Base-by-base conservation (phyloP, 1,140 invertebrate species). In the Neodiprion fabricii region DNA sequence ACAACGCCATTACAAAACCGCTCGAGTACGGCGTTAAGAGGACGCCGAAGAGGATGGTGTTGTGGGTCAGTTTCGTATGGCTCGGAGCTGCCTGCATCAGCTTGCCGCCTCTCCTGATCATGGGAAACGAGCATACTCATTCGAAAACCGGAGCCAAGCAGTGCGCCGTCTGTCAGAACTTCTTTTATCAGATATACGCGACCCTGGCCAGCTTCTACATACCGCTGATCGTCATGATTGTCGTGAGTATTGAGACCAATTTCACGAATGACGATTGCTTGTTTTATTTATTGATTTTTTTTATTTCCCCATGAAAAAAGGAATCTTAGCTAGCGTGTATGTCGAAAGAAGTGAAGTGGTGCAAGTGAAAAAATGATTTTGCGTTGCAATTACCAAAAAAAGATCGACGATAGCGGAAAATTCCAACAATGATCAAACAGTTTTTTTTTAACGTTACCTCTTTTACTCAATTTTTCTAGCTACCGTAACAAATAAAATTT, bases 121-220 rank as follows among this genome's bases (percentile, higher is more conserved):
- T 97, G 72, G 96, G 96, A 61, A 97, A 97, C 87, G 95, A 96
- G 85, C 93, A 96, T 86, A 86, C 76, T 4, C 79, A 85, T 48
- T 84, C 85, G 0, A 81, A 87, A 61, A 85, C 83, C 28, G 92
- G 91, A n/a, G 90, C 91, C 2, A 80, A 83, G 47, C 92, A 92
- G 67, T 97, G 96, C 85, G 90, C 92, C 40, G 95, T 97, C 40
- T 96, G 94, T 75, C 95, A 96, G 85, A 95, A 96, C 85, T 95
- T 95, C 84, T 95, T 92, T 77, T 97, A 95, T 87, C 95, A 96
- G 88, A 94, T 97, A 70, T 97, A 97, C 86, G 96, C 96, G 40
- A 97, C 96, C 0, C 89, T 96, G 74, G 94, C 95, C 61, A 96
- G 95, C 67, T 97, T 97, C 89, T 97, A 97, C 88, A 92, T 97